Evolutionary conservation across 92 coral and sea anemone genomes (phyloP).

Genomic region (Diadumene lineata): DNA sequence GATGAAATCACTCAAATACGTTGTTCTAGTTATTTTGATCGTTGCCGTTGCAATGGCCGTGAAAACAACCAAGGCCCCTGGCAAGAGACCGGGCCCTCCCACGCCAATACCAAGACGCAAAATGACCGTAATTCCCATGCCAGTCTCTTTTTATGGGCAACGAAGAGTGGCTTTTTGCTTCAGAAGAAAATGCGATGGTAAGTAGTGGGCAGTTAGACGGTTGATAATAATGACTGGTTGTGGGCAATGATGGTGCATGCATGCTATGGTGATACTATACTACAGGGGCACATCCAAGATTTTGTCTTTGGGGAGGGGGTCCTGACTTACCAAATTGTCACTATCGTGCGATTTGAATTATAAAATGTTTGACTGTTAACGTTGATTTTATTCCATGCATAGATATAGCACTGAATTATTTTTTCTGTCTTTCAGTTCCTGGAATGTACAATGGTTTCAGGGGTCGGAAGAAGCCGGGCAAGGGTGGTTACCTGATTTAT

Average conservation of each 20-base stretch:
- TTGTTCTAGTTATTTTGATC: neutral
- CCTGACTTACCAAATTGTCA: too few species aligned
- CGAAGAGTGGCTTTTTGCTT: neutral
- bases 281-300: too few species aligned
- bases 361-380: too few species aligned
- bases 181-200: neutral
- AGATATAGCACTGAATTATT: too few species aligned
- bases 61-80: too few species aligned
- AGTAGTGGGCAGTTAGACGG: neutral
- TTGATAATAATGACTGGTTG: too few species aligned
- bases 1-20: neutral
- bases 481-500: neutral
- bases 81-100: neutral
- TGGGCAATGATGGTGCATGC: too few species aligned
- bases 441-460: neutral
- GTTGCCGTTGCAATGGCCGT: neutral
- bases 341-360: too few species aligned
- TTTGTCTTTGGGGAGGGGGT: too few species aligned
- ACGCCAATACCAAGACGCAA: neutral
- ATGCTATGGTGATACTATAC: too few species aligned
- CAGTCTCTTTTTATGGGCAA: neutral
- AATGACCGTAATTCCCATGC: neutral
- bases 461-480: neutral
- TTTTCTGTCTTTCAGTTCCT: neutral
- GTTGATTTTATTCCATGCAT: too few species aligned